These are phyloP conservation scores for Melitaea athalia DNA, from an alignment of 2,888 invertebrate species.

Conservation along the genomic window DNA sequence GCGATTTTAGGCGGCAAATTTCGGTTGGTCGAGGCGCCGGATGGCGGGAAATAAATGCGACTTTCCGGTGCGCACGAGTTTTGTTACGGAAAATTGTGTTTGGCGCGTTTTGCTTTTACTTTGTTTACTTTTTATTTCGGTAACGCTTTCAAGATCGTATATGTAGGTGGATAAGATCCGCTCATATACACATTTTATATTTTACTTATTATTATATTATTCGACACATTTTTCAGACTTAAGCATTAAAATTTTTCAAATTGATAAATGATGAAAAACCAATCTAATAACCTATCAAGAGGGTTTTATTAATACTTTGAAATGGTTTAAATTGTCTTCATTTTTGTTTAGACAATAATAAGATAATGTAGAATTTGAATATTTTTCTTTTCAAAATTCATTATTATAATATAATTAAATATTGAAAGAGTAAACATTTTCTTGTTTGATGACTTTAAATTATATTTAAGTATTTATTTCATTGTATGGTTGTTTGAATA, in stretches of 20 bases:
- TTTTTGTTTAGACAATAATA: too few relatives aligned
- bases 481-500: too few relatives aligned
- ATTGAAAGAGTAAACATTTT: too few relatives aligned
- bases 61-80: conserved; percentile 75
- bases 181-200: conserved; percentile 25
- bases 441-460: too few relatives aligned
- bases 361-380: too few relatives aligned
- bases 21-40: conserved; percentile 78
- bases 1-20: conserved; percentile 77
- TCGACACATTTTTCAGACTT: not conserved
- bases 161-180: conserved; percentile 29
- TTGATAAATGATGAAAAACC: too few relatives aligned
- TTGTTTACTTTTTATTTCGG: conserved; percentile 48
- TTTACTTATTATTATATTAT: not conserved
- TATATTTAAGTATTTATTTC: too few relatives aligned
- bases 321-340: too few relatives aligned
- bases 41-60: conserved; percentile 77
- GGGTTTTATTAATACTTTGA: too few relatives aligned
- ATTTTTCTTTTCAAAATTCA: too few relatives aligned
- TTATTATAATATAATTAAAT: too few relatives aligned
- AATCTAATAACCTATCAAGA: too few relatives aligned
- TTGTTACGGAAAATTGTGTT: conserved; percentile 75
- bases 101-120: conserved; percentile 65
- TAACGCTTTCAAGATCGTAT: conserved; percentile 30
- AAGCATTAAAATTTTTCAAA: not conserved